A percentile compares a stretch with the other conserved stretches of the same genome.
These are phyloP conservation scores for Maniola jurtina DNA, from an alignment of 1,140 invertebrate species.

Conservation along the genomic window DNA sequence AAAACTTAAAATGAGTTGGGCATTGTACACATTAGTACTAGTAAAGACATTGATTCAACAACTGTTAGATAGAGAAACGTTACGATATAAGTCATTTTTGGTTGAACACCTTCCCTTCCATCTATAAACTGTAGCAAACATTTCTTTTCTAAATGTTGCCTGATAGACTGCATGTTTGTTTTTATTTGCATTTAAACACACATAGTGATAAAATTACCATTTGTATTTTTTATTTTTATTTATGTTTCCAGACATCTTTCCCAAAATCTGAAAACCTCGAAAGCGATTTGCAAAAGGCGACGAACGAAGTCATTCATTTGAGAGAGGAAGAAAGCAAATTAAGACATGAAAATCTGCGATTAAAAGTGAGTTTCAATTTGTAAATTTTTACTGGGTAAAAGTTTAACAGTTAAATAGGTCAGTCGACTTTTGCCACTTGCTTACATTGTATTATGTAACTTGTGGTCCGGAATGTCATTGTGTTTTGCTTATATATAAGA, in stretches of 20 bases:
- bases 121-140: constrained; percentile 3
- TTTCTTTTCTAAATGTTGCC: constrained; percentile 8
- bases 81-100: not conserved
- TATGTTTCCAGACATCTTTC: constrained; percentile 55
- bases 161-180: constrained; percentile 41
- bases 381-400: not conserved
- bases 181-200: constrained; percentile 40
- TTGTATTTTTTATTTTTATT: constrained; percentile 39
- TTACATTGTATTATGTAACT: constrained; percentile 11
- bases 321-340: constrained; percentile 87
- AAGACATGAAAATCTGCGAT: constrained; percentile 88
- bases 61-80: not conserved
- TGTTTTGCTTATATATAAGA: not conserved
- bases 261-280: constrained; percentile 66
- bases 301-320: constrained; percentile 86
- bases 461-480: not conserved
- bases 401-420: not conserved
- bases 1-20: not conserved
- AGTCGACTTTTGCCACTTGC: constrained; percentile 32
- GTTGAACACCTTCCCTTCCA: not conserved
- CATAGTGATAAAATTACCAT: constrained; percentile 31
- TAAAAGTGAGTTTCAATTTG: constrained; percentile 81
- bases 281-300: constrained; percentile 83
- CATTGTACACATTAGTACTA: too few species aligned
- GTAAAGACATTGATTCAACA: too few species aligned